phyloP scores from a whole-genome alignment of 2,797 vertebrate species.

The Molothrus aeneus region DNA sequence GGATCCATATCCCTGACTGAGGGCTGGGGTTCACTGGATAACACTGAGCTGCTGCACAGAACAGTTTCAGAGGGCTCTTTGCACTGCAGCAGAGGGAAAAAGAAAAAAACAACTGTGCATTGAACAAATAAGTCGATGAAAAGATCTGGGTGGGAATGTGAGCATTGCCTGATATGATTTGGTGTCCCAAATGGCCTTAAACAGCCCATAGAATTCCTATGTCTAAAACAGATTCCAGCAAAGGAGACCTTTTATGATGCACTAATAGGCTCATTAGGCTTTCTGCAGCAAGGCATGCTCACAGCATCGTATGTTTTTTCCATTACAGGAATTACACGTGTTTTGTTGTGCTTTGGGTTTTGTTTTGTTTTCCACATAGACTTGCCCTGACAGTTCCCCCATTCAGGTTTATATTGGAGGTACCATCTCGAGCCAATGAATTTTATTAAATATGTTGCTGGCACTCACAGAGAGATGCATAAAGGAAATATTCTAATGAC shows the following conservation, averaged over 20 bases:
- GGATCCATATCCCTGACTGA: neutral
- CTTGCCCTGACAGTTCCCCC: constrained; percentile 74
- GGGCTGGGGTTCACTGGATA: neutral
- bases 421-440: constrained; percentile 75
- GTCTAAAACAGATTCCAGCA: constrained; percentile 52
- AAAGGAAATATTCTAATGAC: constrained; percentile 83
- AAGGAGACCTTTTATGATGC: constrained; percentile 45
- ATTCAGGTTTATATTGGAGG: constrained; percentile 72
- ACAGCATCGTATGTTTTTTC: constrained; percentile 45
- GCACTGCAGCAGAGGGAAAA: neutral
- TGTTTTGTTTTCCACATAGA: constrained; percentile 71
- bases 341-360: constrained; percentile 69
- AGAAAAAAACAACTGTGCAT: neutral
- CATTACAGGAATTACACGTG: constrained; percentile 57
- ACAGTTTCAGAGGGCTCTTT: neutral
- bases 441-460: constrained; percentile 78
- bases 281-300: constrained; percentile 28
- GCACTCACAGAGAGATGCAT: constrained; percentile 74
- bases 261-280: constrained; percentile 32
- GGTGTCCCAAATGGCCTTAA: constrained; percentile 51
- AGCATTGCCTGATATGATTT: constrained; percentile 25
- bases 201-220: constrained; percentile 39
- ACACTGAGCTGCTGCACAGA: neutral
- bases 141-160: constrained; percentile 26
- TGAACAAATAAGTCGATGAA: neutral